Evolutionary conservation across 2,113 vertebrate genomes (phyloP), one percentile per base, ranked within the genome.

Genomic region (Pelobates fuscus): DNA sequence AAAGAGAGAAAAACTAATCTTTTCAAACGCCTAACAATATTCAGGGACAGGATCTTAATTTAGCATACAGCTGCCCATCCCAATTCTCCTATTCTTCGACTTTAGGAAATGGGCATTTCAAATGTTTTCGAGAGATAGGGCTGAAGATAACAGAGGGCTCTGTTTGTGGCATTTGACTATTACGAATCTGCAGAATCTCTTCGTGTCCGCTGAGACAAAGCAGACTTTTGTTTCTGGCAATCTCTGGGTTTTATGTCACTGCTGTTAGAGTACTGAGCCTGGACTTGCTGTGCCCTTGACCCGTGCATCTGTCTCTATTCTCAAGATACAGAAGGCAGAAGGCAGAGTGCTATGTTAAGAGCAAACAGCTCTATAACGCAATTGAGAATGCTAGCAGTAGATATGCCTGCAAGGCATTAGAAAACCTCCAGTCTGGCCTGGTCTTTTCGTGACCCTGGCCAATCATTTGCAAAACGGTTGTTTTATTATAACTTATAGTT

Each of bases 231-330:
- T 87, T 78, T 0, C 71, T 63, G 0, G 12, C 2, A 24, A 43
- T 1, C 7, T 1, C 2, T 18, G 20, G 64, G n/a, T 5, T 17
- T 55, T 49, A n/a, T 24, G 64, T 76, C 63, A 32, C n/a, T 25
- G 71, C 37, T 37, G 24, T 49, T 21, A 26, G 7, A 8, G 37
- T 11, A 26, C 23, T 43, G 25, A 49, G 78, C 71, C 68, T 78
- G 79, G 24, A 61, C 72, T 74, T 2, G 21, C 77, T 7, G 25
- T 55, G 62, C 52, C 21, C 0, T 4, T 80, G 82, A 82, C 83
- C 81, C 79, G 77, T 82, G 87, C 84, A 88, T 86, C 85, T 86
- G 85, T 78, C 54, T 8, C 63, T 83, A 65, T 77, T 0, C 18
- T 78, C 15, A 25, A 55, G 67, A 29, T 75, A 64, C 0, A 77